These are phyloP conservation scores for Nansenia antarctica DNA, from an alignment of 2,113 vertebrate species.

Conservation along the genomic window DNA sequence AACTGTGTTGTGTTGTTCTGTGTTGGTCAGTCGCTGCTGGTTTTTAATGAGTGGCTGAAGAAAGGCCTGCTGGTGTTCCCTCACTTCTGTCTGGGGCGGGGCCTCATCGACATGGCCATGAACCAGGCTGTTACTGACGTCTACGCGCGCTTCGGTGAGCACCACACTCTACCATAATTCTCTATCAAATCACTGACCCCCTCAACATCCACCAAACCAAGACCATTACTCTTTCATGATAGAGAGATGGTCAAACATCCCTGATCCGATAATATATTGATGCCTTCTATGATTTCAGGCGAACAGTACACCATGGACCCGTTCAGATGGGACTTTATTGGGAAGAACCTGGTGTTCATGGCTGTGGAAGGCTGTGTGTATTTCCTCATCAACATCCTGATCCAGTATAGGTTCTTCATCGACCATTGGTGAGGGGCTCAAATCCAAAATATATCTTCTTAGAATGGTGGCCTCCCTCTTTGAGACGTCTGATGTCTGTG, in stretches of 20 bases:
- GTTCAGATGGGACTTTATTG: slow-evolving; percentile 92
- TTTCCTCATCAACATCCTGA: slow-evolving; percentile 86
- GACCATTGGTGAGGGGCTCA: slow-evolving; percentile 77
- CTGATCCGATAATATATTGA: neutral
- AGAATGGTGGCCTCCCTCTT: neutral
- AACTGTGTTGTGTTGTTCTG: neutral
- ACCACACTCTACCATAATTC: neutral
- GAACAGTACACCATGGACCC: slow-evolving; percentile 81
- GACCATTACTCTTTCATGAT: too few relatives aligned
- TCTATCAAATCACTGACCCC: neutral
- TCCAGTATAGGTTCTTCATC: slow-evolving; percentile 84
- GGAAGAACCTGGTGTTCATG: slow-evolving; percentile 90
- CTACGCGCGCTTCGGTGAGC: slow-evolving; percentile 92
- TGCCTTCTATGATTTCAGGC: slow-evolving; percentile 69
- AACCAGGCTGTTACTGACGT: slow-evolving; percentile 95
- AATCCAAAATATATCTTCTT: neutral
- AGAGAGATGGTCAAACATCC: neutral
- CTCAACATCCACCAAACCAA: neutral
- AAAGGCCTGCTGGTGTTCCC: slow-evolving; percentile 88
- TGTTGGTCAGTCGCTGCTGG: slow-evolving; percentile 78
- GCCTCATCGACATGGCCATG: slow-evolving; percentile 94
- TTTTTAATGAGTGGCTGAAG: slow-evolving; percentile 87
- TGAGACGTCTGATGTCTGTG: too few relatives aligned
- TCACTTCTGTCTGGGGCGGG: slow-evolving; percentile 96
- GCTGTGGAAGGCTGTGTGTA: slow-evolving; percentile 85